Evolutionary conservation across 2,888 invertebrate species (phyloP).

Genomic region (Drosophila affinis): DNA sequence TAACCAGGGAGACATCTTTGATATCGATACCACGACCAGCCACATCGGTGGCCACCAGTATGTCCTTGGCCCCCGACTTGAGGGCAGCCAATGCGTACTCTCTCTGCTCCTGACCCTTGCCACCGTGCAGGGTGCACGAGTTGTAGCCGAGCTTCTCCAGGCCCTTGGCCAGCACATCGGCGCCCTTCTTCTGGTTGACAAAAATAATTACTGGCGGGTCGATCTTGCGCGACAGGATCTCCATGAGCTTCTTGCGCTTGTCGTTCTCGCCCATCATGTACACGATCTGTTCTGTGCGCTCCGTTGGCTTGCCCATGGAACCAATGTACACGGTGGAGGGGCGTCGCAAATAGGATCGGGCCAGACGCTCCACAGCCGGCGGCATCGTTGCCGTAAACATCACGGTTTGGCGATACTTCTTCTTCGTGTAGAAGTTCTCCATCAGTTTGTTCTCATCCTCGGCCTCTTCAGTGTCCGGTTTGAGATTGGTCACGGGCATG

Average conservation of each 20-base stretch:
- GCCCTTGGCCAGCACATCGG: constrained; percentile 98
- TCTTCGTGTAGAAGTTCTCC: constrained; percentile 97
- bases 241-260: constrained; percentile 97
- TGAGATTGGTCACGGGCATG: constrained; percentile 98
- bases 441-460: constrained; percentile 96
- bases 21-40: constrained; percentile 99
- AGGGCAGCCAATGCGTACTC: constrained; percentile 98
- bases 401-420: constrained; percentile 98
- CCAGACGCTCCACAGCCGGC: constrained; percentile 97
- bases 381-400: constrained; percentile 99
- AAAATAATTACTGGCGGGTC: constrained; percentile 99
- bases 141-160: constrained; percentile 98
- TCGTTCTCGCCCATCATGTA: constrained; percentile 97
- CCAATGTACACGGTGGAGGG: constrained; percentile 99
- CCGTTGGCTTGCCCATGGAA: constrained; percentile 97
- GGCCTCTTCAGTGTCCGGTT: constrained; percentile 99
- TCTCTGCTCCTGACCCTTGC: constrained; percentile 99
- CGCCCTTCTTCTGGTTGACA: constrained; percentile 99
- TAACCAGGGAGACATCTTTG: constrained; percentile 99
- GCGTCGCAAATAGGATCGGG: constrained; percentile 95
- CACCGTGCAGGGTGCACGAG: constrained; percentile 98
- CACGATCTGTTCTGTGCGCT: constrained; percentile 98
- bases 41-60: constrained; percentile 99
- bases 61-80: constrained; percentile 98
- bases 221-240: constrained; percentile 94